Conservation (phyloP, 2,113 vertebrate species). For the Egretta garzetta region DNA sequence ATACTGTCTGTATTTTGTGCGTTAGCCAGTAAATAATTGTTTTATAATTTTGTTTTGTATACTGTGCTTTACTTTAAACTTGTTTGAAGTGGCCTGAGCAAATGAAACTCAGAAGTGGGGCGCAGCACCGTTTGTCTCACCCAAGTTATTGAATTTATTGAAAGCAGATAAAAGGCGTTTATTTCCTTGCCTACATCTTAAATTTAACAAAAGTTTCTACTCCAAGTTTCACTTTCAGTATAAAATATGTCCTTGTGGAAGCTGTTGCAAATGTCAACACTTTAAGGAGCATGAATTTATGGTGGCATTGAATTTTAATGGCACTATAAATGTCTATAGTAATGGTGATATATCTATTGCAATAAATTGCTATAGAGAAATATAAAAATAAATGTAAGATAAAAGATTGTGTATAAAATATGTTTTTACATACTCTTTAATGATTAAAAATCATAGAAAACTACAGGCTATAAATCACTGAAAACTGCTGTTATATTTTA, state of each 20-base stretch:
- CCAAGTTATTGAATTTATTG: not conserved
- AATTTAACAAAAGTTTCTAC: conserved; percentile 78
- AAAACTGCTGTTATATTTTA: conserved; percentile 8
- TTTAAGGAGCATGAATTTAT: conserved; percentile 81
- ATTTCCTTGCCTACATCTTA: not conserved
- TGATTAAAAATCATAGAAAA: conserved; percentile 80
- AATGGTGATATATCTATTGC: conserved; percentile 79
- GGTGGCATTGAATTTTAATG: conserved; percentile 83
- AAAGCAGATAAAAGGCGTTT: not conserved
- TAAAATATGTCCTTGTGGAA: conserved; percentile 85
- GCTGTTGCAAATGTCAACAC: conserved; percentile 83
- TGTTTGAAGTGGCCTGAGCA: not conserved
- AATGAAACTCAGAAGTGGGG: not conserved
- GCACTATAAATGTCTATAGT: conserved; percentile 81
- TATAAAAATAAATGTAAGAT: conserved; percentile 84
- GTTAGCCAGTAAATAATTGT: not conserved
- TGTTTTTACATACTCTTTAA: conserved; percentile 82
- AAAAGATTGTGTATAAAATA: conserved; percentile 84
- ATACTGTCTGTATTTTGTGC: not conserved
- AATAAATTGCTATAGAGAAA: conserved; percentile 81
- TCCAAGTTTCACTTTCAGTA: conserved; percentile 81
- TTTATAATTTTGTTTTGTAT: not conserved
- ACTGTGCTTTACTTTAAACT: not conserved
- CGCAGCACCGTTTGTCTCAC: not conserved
- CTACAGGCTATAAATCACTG: conserved; percentile 71